Base-by-base conservation (phyloP, 1,140 invertebrate species). In the Mactra quadrangularis region DNA sequence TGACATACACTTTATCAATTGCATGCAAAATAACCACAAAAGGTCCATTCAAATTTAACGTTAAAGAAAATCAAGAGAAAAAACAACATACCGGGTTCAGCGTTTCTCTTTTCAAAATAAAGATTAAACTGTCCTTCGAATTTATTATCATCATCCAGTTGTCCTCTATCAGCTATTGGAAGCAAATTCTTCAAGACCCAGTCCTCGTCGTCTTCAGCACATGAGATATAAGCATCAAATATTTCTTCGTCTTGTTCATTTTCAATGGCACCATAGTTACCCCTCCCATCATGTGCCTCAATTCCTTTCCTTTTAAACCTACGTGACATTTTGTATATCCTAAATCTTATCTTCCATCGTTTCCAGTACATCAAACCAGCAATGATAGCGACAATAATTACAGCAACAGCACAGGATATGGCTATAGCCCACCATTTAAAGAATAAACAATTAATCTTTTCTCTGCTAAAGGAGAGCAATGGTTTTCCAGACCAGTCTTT, bases 161-260 rank as follows among this genome's bases (percentile, higher is more conserved):
- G 0, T 19, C 86, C 89, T 15, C 76, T 74, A 50, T 89, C 89
- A 57, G 89, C 83, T 11, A 31, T 70, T 3, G 82, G 81, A 0
- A 89, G 52, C 4, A 90, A 38, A 25, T 87, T 66, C 0, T 87
- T 25, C 15, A 75, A 4, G 0, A 90, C 87, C 88, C 87, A 90
- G 1, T 35, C 15, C 3, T 45, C 60, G 52, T 89, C 88, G 17
- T 84, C 84, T 6, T 87, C 82, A 17, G 86, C 71, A 55, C 74
- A 82, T 0, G 86, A 87, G 17, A 90, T 75, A 60, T 86, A 89
- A 9, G 85, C 84, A 64, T 89, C 88, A 74, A 57, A 90, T 15
- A 17, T 64, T 15, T 75, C 27, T 19, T 52, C 59, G 22, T 62
- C 57, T 19, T 78, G 64, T n/a, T n/a, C 13, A 75, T 76, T 47